Evolutionary conservation across 2,888 invertebrate species (phyloP).

Genomic region (Antheraea assamensis): DNA sequence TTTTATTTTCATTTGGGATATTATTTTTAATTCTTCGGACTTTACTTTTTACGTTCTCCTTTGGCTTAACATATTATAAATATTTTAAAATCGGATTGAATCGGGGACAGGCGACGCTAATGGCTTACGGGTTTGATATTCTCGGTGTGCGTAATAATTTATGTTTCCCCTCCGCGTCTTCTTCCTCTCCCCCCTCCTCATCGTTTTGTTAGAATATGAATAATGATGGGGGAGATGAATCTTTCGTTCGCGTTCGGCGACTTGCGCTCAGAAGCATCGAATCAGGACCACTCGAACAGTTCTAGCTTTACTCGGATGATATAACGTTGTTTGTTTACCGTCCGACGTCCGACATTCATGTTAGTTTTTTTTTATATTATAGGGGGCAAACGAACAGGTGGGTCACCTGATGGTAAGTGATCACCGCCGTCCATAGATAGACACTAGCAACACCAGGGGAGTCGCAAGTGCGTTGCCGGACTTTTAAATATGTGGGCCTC

Average conservation of each 20-base stretch:
- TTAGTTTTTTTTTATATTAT: too few species aligned
- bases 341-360: neutral
- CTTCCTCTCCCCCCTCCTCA: constrained; percentile 19
- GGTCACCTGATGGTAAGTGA: too few species aligned
- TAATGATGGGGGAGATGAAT: constrained; percentile 70
- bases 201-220: constrained; percentile 79
- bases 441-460: too few species aligned
- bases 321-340: neutral
- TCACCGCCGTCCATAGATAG: too few species aligned
- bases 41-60: constrained; percentile 42
- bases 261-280: neutral
- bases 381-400: too few species aligned
- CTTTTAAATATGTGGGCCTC: too few species aligned
- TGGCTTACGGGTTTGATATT: constrained; percentile 82
- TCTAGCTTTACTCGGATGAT: neutral
- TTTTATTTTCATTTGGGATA: constrained; percentile 75
- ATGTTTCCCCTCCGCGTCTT: constrained; percentile 42
- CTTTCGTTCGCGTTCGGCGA: constrained; percentile 52
- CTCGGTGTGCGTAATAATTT: constrained; percentile 74
- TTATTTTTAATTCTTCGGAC: constrained; percentile 9
- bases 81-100: constrained; percentile 80
- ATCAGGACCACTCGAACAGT: neutral
- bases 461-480: too few species aligned
- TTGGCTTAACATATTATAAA: constrained; percentile 78
- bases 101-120: constrained; percentile 78